Percentiles rank a stretch among this genome's conserved stretches.
These are phyloP conservation scores for fruit fly (Drosophila melanogaster) DNA, from an alignment of 1,140 invertebrate genomes.

Conservation along the genomic window DNA sequence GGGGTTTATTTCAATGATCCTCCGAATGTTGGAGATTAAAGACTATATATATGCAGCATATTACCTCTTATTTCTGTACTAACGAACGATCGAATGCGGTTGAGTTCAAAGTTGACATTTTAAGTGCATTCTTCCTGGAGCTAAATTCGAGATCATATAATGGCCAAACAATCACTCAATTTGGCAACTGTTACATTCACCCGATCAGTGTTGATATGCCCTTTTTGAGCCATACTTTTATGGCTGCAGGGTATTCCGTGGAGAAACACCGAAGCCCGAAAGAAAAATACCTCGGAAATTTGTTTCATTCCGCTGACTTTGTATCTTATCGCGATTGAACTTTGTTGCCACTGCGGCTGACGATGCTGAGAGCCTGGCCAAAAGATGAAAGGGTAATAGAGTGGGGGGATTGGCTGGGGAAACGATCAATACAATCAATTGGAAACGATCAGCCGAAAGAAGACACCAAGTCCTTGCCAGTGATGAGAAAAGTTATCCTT, in stretches of 20 bases:
- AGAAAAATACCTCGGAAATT: constrained; percentile 31
- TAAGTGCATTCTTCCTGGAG: constrained; percentile 28
- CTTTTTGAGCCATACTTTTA: constrained; percentile 49
- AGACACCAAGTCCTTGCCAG: constrained; percentile 30
- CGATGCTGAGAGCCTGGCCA: constrained; percentile 23
- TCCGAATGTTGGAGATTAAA: background rate
- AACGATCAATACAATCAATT: constrained; percentile 63
- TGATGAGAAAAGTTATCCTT: background rate
- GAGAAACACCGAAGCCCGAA: constrained; percentile 15
- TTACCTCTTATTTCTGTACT: background rate
- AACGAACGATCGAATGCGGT: background rate
- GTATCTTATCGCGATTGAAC: constrained; percentile 74
- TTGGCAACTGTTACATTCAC: constrained; percentile 60
- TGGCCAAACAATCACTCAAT: constrained; percentile 37
- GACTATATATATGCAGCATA: background rate
- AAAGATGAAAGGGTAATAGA: constrained; percentile 20
- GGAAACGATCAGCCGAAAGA: constrained; percentile 56
- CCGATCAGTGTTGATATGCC: constrained; percentile 51
- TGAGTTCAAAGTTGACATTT: constrained; percentile 40
- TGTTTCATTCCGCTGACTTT: constrained; percentile 51
- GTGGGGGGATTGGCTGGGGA: constrained; percentile 9
- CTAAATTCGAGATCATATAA: constrained; percentile 34
- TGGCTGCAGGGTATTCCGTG: constrained; percentile 65
- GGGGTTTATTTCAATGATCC: background rate
- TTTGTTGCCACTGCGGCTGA: constrained; percentile 69